Evolutionary conservation across 2,113 vertebrate species (phyloP).

Genomic region (Pampusana beccarii): DNA sequence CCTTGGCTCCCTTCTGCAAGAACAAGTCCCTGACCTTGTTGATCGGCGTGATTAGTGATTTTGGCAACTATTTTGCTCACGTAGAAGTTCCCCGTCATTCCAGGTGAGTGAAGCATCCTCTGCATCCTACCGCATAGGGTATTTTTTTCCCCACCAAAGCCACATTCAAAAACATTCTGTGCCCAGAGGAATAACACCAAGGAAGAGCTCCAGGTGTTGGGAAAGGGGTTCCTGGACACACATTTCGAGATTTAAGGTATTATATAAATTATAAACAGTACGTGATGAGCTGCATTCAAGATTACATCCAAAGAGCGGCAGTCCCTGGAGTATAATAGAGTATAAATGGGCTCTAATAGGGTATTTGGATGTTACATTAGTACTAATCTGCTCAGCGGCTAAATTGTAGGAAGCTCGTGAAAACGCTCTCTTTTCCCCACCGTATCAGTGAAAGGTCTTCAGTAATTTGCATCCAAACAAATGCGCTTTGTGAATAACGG

Average conservation of each 20-base stretch:
- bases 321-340: background rate
- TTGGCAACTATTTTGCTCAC: background rate
- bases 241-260: background rate
- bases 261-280: background rate
- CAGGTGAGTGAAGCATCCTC: background rate
- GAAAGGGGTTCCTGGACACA: background rate
- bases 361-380: constrained; percentile 23
- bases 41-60: background rate
- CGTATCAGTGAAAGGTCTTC: constrained; percentile 25
- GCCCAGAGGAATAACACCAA: background rate
- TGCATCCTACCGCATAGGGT: accelerated
- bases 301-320: background rate
- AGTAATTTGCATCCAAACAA: constrained; percentile 43
- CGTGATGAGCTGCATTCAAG: constrained; percentile 16
- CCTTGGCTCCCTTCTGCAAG: background rate
- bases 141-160: background rate
- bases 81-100: background rate
- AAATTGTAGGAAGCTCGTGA: background rate
- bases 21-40: background rate
- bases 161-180: background rate
- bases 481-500: constrained; percentile 2
- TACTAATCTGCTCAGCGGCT: constrained; percentile 21
- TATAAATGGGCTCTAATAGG: constrained; percentile 25
- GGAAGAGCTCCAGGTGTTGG: background rate
- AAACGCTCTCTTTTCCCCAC: constrained; percentile 50